These are phyloP conservation scores for Hippocampus kuda DNA, from an alignment of 2,797 vertebrate species.

Conservation along the genomic window DNA sequence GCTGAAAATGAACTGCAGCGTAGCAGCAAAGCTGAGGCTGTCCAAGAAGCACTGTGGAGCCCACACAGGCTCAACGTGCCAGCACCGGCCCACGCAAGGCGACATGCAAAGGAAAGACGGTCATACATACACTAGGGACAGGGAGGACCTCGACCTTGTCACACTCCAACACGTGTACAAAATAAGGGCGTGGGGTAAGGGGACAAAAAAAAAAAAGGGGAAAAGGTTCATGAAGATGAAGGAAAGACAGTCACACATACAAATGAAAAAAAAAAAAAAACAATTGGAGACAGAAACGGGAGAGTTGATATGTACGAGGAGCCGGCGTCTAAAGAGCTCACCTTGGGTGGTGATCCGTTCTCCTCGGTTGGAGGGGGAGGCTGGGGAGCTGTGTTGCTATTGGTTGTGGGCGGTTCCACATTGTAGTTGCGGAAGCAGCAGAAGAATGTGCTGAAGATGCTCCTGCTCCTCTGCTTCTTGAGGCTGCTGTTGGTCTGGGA, in stretches of 20 bases:
- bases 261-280: conserved; percentile 5
- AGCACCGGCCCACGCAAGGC: conserved; percentile 48
- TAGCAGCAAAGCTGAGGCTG: conserved; percentile 28
- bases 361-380: conserved; percentile 83
- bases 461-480: conserved; percentile 87
- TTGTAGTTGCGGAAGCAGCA: conserved; percentile 95
- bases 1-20: conserved; percentile 32
- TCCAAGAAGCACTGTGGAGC: conserved; percentile 36
- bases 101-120: conserved; percentile 66
- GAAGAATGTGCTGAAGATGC: conserved; percentile 93
- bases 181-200: conserved; percentile 48
- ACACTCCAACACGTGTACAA: conserved; percentile 74
- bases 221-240: conserved; percentile 13
- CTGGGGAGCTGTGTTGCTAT: conserved; percentile 73
- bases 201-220: conserved; percentile 26
- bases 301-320: neutral
- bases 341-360: conserved; percentile 92
- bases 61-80: conserved; percentile 45
- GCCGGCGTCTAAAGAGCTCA: conserved; percentile 42
- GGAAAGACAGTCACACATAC: conserved; percentile 11
- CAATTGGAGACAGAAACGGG: neutral
- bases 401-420: conserved; percentile 79
- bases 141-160: conserved; percentile 96
- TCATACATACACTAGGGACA: conserved; percentile 95
- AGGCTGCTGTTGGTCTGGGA: conserved; percentile 87